Evolutionary conservation across 1,140 invertebrate genomes (phyloP).

Genomic region (Dufourea novaeangliae): DNA sequence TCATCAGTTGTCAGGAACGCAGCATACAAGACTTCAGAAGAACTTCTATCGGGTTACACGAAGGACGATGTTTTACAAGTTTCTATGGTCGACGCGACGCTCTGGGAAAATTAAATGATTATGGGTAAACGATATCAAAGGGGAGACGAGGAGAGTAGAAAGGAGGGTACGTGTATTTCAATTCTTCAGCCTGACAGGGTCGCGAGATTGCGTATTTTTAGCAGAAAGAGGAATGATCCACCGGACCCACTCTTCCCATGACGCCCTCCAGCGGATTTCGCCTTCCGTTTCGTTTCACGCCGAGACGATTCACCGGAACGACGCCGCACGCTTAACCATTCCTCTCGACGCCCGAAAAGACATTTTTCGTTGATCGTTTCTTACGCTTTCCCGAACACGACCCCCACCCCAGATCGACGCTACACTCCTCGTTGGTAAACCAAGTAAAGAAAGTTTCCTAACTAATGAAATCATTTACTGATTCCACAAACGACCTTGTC

Average conservation of each 20-base stretch:
- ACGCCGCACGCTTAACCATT: slow-evolving; percentile 44
- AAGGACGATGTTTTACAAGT: background rate
- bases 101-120: slow-evolving; percentile 81
- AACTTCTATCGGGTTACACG: slow-evolving; percentile 7
- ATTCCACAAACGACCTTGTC: background rate
- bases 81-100: slow-evolving; percentile 33
- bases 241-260: slow-evolving; percentile 20
- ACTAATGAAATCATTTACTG: background rate
- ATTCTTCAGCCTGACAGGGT: slow-evolving; percentile 82
- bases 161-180: slow-evolving; percentile 77
- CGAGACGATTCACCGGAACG: slow-evolving; percentile 72
- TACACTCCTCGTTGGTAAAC: slow-evolving; percentile 1
- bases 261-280: slow-evolving; percentile 64
- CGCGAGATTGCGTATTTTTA: slow-evolving; percentile 83
- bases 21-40: background rate
- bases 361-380: slow-evolving; percentile 42
- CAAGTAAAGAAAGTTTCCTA: background rate
- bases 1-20: background rate
- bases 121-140: slow-evolving; percentile 83
- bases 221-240: slow-evolving; percentile 62
- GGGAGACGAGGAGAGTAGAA: slow-evolving; percentile 35
- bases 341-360: slow-evolving; percentile 28
- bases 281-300: slow-evolving; percentile 81
- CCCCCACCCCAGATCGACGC: background rate
- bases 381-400: slow-evolving; percentile 13